Conservation (phyloP, 2,888 invertebrate genomes). For the Philereme vetulata region DNA sequence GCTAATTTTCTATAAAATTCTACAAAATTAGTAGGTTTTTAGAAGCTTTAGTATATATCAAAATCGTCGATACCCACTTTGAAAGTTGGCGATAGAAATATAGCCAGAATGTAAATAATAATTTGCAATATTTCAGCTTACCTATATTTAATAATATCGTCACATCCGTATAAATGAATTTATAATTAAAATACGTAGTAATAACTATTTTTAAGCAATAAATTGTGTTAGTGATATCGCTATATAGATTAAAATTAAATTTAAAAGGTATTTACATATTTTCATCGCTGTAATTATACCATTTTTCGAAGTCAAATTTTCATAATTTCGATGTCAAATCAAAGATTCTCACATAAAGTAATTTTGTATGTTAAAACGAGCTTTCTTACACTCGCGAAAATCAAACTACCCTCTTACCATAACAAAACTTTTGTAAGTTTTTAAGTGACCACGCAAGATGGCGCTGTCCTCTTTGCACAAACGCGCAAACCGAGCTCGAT, state of each 20-base stretch:
- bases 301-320: constrained; percentile 14
- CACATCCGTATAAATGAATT: constrained; percentile 75
- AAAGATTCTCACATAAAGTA: not conserved
- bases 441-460: too few species aligned
- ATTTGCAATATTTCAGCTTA: constrained; percentile 30
- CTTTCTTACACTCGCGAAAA: not conserved
- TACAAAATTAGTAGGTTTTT: constrained; percentile 12
- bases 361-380: not conserved
- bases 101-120: constrained; percentile 8
- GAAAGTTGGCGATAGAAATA: not conserved
- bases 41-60: not conserved
- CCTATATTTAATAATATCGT: constrained; percentile 31
- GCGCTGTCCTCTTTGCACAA: not conserved
- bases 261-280: constrained; percentile 23
- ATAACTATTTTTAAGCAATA: constrained; percentile 70
- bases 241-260: constrained; percentile 36
- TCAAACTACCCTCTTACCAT: not conserved
- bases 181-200: constrained; percentile 66
- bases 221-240: constrained; percentile 73
- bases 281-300: constrained; percentile 28
- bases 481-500: constrained; percentile 1
- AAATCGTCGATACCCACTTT: not conserved
- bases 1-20: constrained; percentile 3
- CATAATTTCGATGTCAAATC: constrained; percentile 8
- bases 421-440: too few species aligned